These are phyloP conservation scores for Pithys albifrons DNA, from an alignment of 2,113 vertebrate species.

Conservation along the genomic window DNA sequence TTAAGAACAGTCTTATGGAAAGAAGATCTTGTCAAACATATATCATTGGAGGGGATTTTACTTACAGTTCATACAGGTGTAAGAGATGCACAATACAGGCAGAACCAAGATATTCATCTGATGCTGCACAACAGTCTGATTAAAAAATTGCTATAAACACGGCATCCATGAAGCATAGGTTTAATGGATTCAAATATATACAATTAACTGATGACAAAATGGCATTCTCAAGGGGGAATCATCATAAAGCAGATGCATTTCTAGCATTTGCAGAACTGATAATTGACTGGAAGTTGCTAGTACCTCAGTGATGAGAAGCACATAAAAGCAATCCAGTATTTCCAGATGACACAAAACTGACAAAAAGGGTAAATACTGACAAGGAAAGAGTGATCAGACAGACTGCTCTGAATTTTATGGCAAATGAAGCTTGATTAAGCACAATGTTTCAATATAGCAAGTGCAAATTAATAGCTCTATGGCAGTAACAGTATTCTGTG, in stretches of 20 bases:
- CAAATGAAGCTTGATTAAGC: background rate
- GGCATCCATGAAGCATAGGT: background rate
- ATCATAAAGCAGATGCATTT: background rate
- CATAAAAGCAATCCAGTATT: background rate
- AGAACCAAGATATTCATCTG: background rate
- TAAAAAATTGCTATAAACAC: background rate
- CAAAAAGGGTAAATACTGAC: background rate
- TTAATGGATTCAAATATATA: background rate
- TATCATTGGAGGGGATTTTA: background rate
- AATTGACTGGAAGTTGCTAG: background rate
- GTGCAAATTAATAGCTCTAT: background rate
- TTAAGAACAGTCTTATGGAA: background rate
- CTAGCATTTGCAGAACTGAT: background rate
- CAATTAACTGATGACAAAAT: background rate
- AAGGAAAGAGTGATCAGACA: background rate
- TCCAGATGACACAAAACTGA: background rate
- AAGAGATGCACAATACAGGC: background rate
- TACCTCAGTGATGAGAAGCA: background rate
- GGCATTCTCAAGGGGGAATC: background rate
- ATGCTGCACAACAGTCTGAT: background rate
- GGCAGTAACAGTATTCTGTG: background rate
- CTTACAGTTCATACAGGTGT: background rate
- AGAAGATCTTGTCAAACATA: background rate
- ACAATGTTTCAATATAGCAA: background rate
- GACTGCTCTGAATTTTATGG: background rate